Conservation (phyloP, 2,797 vertebrate species). For the Danio kyathit region DNA sequence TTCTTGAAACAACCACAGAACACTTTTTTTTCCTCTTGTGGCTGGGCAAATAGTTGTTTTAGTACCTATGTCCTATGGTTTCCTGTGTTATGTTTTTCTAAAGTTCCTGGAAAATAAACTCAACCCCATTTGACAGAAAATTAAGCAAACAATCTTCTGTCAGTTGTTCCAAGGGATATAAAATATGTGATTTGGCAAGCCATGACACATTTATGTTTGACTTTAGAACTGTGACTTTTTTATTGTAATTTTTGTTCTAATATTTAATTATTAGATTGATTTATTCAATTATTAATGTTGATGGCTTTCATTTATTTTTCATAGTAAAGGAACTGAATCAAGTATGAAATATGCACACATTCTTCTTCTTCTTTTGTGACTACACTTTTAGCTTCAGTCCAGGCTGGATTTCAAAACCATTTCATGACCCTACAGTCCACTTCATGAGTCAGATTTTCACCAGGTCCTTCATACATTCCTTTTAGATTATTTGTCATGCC, state of each 20-base stretch:
- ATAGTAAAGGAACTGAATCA: not conserved
- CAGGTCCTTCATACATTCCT: conserved; percentile 16
- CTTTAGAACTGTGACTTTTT: not conserved
- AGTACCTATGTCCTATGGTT: conserved; percentile 17
- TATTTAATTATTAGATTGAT: too few relatives aligned
- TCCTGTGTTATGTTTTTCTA: conserved; percentile 30
- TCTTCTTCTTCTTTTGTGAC: not conserved
- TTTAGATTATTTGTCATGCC: conserved; percentile 30
- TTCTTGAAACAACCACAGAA: not conserved
- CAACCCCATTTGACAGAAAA: conserved; percentile 1
- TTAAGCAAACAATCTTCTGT: conserved; percentile 27
- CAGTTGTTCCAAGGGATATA: not conserved
- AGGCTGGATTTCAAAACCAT: not conserved
- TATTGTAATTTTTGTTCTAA: not conserved
- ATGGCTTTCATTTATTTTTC: not conserved
- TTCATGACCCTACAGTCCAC: not conserved
- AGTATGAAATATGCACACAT: not conserved
- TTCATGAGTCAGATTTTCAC: conserved; percentile 18
- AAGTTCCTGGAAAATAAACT: conserved; percentile 6
- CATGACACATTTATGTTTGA: conserved; percentile 6
- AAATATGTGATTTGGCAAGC: not conserved
- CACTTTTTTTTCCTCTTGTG: conserved; percentile 1
- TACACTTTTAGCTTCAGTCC: not conserved
- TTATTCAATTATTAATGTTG: not conserved
- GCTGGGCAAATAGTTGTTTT: conserved; percentile 33